A percentile compares a stretch with the other conserved stretches of the same genome.
Conservation (phyloP, 1,140 invertebrate species). For the Penaeus chinensis region DNA sequence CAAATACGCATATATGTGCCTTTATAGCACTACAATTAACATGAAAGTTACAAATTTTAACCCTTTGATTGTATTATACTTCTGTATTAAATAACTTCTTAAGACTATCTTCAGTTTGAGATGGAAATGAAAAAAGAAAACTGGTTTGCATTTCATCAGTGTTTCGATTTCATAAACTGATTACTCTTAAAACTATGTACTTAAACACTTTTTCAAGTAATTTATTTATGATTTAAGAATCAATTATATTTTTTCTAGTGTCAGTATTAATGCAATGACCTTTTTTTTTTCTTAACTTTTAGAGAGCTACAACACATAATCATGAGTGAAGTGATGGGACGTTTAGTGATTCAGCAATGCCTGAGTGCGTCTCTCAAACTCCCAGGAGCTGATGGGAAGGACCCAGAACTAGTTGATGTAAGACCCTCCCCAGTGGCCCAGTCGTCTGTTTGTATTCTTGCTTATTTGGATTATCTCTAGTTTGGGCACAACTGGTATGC, state of each 20-base stretch:
- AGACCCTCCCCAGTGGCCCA: neutral
- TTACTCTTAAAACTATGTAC: too few relatives aligned
- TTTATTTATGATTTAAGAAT: too few relatives aligned
- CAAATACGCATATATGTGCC: too few relatives aligned
- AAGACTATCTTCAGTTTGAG: too few relatives aligned
- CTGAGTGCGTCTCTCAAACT: constrained; percentile 31
- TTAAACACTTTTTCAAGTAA: too few relatives aligned
- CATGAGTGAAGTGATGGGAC: constrained; percentile 22
- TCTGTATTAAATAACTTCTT: too few relatives aligned
- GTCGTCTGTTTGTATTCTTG: neutral
- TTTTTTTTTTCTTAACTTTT: neutral
- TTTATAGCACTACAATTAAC: neutral
- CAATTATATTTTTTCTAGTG: neutral
- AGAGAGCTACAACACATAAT: neutral
- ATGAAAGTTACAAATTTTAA: neutral
- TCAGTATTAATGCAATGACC: neutral
- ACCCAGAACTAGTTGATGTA: constrained; percentile 33
- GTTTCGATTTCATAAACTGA: too few relatives aligned
- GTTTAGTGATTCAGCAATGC: constrained; percentile 42
- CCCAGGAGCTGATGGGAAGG: neutral
- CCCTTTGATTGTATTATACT: neutral
- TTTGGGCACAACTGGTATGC: too few relatives aligned
- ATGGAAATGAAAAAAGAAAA: too few relatives aligned
- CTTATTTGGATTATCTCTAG: neutral
- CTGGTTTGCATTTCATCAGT: too few relatives aligned